A percentile compares a stretch with the other conserved stretches of the same genome.
These are phyloP conservation scores for Epinephelus fuscoguttatus DNA, from an alignment of 2,113 vertebrate genomes.

Conservation along the genomic window DNA sequence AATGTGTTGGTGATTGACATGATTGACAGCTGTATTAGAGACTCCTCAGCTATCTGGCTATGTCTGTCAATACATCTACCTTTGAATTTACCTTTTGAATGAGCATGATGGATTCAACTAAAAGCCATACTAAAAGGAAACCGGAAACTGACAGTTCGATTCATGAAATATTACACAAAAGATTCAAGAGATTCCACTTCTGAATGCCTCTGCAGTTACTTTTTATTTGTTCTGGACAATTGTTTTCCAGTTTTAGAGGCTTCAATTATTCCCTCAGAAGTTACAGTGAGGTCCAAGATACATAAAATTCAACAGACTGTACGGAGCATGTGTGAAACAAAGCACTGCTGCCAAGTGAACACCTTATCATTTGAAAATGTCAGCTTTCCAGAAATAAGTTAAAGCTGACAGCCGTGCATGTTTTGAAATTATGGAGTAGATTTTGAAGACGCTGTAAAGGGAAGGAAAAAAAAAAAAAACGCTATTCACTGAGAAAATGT, in stretches of 20 bases:
- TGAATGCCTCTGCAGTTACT: not conserved
- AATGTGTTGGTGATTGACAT: too few relatives aligned
- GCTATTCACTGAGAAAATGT: constrained; percentile 31
- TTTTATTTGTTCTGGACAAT: not conserved
- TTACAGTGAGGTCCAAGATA: not conserved
- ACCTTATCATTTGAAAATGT: not conserved
- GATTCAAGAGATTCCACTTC: not conserved
- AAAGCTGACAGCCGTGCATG: constrained; percentile 7
- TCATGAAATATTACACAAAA: not conserved
- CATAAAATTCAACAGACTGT: not conserved
- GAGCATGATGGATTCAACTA: not conserved
- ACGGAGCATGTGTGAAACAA: not conserved
- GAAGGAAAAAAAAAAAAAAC: not conserved
- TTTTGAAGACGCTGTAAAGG: constrained; percentile 19
- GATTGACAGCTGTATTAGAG: too few relatives aligned
- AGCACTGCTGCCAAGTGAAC: not conserved
- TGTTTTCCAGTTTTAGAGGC: not conserved
- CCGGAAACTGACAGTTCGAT: not conserved
- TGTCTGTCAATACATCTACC: not conserved
- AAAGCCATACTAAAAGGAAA: not conserved
- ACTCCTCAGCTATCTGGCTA: too few relatives aligned
- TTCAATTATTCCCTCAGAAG: not conserved
- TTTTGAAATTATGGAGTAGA: constrained; percentile 13
- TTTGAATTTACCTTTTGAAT: not conserved
- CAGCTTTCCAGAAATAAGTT: not conserved